Evolutionary conservation across 2,797 vertebrate species (phyloP), one percentile per base, ranked within the genome.

Genomic region (Hydrophis major): DNA sequence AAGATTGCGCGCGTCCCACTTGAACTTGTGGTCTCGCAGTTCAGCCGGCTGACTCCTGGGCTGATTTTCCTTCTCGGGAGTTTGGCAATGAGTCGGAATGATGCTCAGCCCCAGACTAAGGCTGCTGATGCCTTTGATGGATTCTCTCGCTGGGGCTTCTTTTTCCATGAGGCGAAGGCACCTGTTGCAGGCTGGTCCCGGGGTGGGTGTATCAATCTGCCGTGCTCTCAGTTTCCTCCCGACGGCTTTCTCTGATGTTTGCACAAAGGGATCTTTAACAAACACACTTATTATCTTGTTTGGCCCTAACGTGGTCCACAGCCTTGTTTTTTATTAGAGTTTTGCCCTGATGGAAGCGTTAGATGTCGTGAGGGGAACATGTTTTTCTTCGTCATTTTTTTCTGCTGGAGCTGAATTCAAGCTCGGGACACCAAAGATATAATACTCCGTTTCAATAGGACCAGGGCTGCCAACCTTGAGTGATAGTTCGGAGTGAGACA

Each of bases 11-110:
- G 18, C 13, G 91, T 90, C 86, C 78, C 93, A 95, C 61, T 96
- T 96, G 94, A 96, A 96, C 86, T 91, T 93, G 37, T 25, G 42
- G 18, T 47, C 20, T 8, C 37, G 37, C 37, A 25, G 8, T 47
- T 83, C 74, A 42, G 37, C 74, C 8, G 37, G 37, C 20, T 10
- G 74, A 25, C 37, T 42, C 37, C 20, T 42, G 20, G 18, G 37
- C 74, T 42, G 37, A 22, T 42, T 47, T 47, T 47, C 20, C 74
- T 78, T 78, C 74, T 25, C 4, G 18, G 32, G 69, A 12, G 69
- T 78, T 37, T 78, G 32, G 32, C 18, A 42, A 83, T 5, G 37
- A 25, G 37, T 10, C 20, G 10, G 37, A 47, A 12, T 5, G 74
- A 25, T 83, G 74, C 37, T 83, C 20, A 83, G 37, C 20, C 37